Base-by-base conservation (phyloP, 1,140 invertebrate species). In the Melipona quadrifasciata region DNA sequence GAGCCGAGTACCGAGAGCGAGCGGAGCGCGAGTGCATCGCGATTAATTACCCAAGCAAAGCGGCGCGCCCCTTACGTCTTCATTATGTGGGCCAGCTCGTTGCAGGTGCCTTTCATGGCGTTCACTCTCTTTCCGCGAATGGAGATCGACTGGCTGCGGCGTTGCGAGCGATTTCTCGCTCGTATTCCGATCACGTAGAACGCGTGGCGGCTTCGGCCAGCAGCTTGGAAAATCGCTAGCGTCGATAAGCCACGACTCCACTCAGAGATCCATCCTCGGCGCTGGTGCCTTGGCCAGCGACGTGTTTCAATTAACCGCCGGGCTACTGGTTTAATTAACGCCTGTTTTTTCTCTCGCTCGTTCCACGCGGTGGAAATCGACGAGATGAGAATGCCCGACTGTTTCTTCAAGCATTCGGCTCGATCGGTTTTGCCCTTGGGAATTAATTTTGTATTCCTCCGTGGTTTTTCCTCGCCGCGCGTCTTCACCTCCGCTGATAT, bases 21-120 rank as follows among this genome's bases (percentile, higher is more conserved):
- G 65, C 79, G 65, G 70, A 84, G 87, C 65, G 11, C 72, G 24
- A 61, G 80, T 82, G 82, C 80, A 86, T 58, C 61, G 78, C 85
- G 81, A 88, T 91, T 90, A 91, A 91, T 91, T 91, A 90, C 72
- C 80, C 55, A 80, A 84, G 47, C 75, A 55, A 51, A 58, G 55
- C 70, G 86, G 34, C 78, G 77, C 65, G 58, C 73, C 84, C 88
- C 89, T 89, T 88, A 90, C 86, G 86, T 92, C 92, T 93, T 93
- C 87, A 92, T 93, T 92, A 90, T 86, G 91, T 91, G 90, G 88
- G 90, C 89, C 88, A 90, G 88, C 87, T 89, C 83, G 84, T 92
- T 90, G 90, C 88, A 92, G 90, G 86, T 89, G 89, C 90, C 91
- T 92, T 92, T 92, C 76, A 21, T 47, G 61, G 75, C 17, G 73